Evolutionary conservation across 1,140 invertebrate species (phyloP).

Genomic region (Tetramorium alpestre): DNA sequence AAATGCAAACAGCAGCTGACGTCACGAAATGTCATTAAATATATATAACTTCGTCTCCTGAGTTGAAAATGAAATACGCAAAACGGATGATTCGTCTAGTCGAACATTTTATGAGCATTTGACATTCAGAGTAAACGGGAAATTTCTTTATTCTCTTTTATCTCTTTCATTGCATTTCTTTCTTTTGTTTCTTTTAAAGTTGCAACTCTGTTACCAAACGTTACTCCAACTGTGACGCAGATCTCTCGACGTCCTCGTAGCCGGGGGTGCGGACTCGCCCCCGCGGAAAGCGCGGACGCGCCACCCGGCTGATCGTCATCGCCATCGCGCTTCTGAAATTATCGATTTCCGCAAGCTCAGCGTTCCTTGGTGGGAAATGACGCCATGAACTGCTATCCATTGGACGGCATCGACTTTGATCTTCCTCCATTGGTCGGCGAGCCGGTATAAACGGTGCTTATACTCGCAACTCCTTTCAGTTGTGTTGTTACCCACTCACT

Average conservation of each 20-base stretch:
- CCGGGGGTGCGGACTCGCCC: background rate
- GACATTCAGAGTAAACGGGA: background rate
- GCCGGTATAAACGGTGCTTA: constrained; percentile 78
- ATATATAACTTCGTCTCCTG: background rate
- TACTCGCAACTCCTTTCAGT: constrained; percentile 75
- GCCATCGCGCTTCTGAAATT: constrained; percentile 52
- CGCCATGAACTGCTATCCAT: constrained; percentile 62
- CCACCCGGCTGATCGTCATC: background rate
- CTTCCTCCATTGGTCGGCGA: constrained; percentile 68
- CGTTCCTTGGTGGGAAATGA: constrained; percentile 67
- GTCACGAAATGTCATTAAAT: constrained; percentile 17
- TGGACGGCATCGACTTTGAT: constrained; percentile 65
- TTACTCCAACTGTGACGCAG: background rate
- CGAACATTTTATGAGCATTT: background rate
- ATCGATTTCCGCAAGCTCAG: constrained; percentile 70
- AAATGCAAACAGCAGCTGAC: background rate
- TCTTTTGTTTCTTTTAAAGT: background rate
- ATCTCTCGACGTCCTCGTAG: background rate
- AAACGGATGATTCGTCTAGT: background rate
- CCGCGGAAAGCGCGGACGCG: background rate
- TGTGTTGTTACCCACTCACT: constrained; percentile 79
- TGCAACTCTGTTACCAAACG: background rate
- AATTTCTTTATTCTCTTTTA: background rate
- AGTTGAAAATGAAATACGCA: background rate
- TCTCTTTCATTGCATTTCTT: background rate